These are phyloP conservation scores for Calvadosia cruxmelitensis DNA, from an alignment of 30 jellyfish, hydroid and myxozoan genomes.

Conservation along the genomic window DNA sequence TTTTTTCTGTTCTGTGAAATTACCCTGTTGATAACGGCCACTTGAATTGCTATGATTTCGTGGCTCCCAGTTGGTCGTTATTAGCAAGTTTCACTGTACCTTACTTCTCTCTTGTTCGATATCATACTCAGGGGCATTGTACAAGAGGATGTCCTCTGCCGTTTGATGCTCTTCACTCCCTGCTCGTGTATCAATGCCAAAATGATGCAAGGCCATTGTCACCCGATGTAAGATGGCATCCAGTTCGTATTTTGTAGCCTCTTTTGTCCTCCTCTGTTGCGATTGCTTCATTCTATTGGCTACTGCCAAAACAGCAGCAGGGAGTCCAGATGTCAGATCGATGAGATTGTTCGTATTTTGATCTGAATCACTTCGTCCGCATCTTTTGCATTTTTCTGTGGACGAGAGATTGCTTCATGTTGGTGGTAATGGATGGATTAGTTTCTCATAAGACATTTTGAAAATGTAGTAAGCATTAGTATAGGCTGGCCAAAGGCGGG, in stretches of 20 bases:
- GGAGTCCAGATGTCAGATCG: background rate
- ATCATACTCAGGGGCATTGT: conserved; percentile 27
- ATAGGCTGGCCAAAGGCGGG: too few relatives aligned
- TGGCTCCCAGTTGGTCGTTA: too few relatives aligned
- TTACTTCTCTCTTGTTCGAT: conserved; percentile 43
- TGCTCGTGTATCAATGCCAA: conserved; percentile 17
- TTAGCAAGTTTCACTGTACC: too few relatives aligned
- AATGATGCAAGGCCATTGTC: conserved; percentile 31
- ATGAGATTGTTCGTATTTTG: background rate
- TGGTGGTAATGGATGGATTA: too few relatives aligned
- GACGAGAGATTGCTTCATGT: too few relatives aligned
- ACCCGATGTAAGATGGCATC: conserved; percentile 29
- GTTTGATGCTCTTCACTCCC: background rate
- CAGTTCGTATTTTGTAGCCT: conserved; percentile 36
- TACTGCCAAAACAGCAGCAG: conserved; percentile 39
- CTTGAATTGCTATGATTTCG: too few relatives aligned
- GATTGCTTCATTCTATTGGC: conserved; percentile 49
- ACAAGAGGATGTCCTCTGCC: conserved; percentile 12
- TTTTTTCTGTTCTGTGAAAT: too few relatives aligned
- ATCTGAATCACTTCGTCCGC: background rate
- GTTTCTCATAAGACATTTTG: too few relatives aligned
- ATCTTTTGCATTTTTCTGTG: background rate
- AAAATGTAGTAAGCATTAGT: too few relatives aligned
- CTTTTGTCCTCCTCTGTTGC: conserved; percentile 12
- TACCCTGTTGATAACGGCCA: too few relatives aligned